Percentiles rank a stretch among this genome's conserved stretches.
These are phyloP conservation scores for Epizoanthus stellaris DNA, from an alignment of 92 coral and sea anemone genomes.

Conservation along the genomic window DNA sequence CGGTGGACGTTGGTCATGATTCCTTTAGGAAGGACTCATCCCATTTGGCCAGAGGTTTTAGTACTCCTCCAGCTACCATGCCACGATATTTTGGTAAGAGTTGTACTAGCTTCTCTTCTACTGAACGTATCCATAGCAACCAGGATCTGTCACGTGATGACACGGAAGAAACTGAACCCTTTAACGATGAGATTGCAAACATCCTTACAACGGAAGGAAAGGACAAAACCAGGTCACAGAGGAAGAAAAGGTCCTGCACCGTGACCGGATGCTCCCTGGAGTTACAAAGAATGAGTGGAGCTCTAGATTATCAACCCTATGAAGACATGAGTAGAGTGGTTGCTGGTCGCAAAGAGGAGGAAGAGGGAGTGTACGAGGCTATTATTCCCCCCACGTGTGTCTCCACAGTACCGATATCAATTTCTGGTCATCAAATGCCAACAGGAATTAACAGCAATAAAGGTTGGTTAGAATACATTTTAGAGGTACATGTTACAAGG, in stretches of 20 bases:
- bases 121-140: not conserved
- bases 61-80: not conserved
- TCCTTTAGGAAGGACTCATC: not conserved
- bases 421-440: not conserved
- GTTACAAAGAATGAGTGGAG: not conserved
- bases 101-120: not conserved
- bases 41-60: not conserved
- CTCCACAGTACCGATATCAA: not conserved
- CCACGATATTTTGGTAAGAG: not conserved
- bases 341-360: not conserved
- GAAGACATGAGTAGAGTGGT: conserved; percentile 11
- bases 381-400: not conserved
- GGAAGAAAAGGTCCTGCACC: not conserved
- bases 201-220: not conserved
- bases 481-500: too few species aligned
- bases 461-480: not conserved
- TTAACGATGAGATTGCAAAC: conserved; percentile 4
- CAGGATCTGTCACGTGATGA: not conserved
- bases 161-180: not conserved
- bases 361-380: not conserved
- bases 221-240: not conserved
- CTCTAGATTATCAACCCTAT: not conserved
- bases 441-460: not conserved
- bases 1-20: not conserved
- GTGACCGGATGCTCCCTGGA: not conserved